Base-by-base conservation (phyloP, 2,888 invertebrate genomes). In the Panopea generosa region DNA sequence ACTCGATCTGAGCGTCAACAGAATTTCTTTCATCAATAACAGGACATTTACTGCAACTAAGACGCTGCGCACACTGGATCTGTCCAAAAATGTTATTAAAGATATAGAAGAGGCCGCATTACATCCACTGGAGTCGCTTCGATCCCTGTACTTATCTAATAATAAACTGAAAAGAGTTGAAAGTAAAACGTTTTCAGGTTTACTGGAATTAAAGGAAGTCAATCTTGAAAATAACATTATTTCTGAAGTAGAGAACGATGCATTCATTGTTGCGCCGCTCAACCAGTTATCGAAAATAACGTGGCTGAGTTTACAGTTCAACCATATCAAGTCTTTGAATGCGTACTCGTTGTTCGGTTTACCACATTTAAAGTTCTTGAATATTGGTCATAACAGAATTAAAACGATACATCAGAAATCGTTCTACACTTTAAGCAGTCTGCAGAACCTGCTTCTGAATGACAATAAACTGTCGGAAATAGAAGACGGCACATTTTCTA, bases 201-300 rank as follows among this genome's bases (percentile, higher is more conserved):
- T 88, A 22, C 38, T 81, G 7, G 83, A 86, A 49, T 69, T 88
- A 22, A 82, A 82, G 29, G 84, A 84, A 57, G 59, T 88, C 14
- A 83, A 84, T 38, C 61, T 88, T 7, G 85, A 87, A 18, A 74
- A 83, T 50, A 88, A 88, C 55, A 73, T 84, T 16, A 86, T 88
- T 20, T 72, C 75, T 11, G 70, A 69, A 14, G 72, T 88, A 1
- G 85, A 86, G 24, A 81, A 82, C 7, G 86, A 84, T 16, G 85
- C 85, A 0, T 88, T 88, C 65, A 85, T 82, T 33, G 83, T 86
- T 16, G 77, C 82, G 2, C 56, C 81, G 2, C 66, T 82, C 24
- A 81, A 82, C 24, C 83, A 77, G 16, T 66, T 81, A 26, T 88
- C 88, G 2, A 84, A 86, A 38, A 52, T 88, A 16, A 84, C 86